phyloP scores from a whole-genome alignment of 2,797 vertebrate species.

The Sebastes oblongus region DNA sequence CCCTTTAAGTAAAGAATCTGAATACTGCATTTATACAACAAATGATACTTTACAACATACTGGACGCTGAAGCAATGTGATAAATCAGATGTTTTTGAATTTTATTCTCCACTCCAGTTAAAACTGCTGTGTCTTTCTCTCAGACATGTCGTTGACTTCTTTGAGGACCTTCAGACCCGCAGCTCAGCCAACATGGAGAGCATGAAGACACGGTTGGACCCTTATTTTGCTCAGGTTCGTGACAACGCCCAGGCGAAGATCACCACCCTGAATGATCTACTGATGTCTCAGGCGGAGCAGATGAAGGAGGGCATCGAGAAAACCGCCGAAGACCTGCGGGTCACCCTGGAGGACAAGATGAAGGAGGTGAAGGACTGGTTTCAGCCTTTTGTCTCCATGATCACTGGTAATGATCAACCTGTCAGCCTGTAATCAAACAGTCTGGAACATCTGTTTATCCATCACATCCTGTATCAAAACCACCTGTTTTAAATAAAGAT shows the following conservation, averaged over 20 bases:
- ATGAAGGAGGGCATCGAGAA: slow-evolving; percentile 65
- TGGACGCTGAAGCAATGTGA: background rate
- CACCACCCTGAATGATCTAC: slow-evolving; percentile 61
- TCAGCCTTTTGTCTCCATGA: slow-evolving; percentile 57
- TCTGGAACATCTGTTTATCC: background rate
- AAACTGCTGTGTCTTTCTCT: background rate
- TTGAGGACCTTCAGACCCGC: slow-evolving; percentile 57
- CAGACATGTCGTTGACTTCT: slow-evolving; percentile 72
- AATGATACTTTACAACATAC: background rate
- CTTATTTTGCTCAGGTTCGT: slow-evolving; percentile 69
- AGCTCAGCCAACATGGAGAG: slow-evolving; percentile 62
- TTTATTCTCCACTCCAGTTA: background rate
- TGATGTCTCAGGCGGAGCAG: slow-evolving; percentile 68
- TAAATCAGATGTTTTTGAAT: background rate
- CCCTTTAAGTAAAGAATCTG: too few species aligned
- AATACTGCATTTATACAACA: background rate
- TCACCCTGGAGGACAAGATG: slow-evolving; percentile 67
- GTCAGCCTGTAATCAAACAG: background rate
- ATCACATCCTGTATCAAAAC: background rate
- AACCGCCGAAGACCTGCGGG: slow-evolving; percentile 53
- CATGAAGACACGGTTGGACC: slow-evolving; percentile 63
- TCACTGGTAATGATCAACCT: slow-evolving; percentile 52
- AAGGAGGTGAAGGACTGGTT: slow-evolving; percentile 77
- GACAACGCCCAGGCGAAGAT: slow-evolving; percentile 75
- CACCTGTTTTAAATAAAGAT: background rate